Evolutionary conservation across 1,140 invertebrate genomes (phyloP).

Genomic region (Doryteuthis pealeii): DNA sequence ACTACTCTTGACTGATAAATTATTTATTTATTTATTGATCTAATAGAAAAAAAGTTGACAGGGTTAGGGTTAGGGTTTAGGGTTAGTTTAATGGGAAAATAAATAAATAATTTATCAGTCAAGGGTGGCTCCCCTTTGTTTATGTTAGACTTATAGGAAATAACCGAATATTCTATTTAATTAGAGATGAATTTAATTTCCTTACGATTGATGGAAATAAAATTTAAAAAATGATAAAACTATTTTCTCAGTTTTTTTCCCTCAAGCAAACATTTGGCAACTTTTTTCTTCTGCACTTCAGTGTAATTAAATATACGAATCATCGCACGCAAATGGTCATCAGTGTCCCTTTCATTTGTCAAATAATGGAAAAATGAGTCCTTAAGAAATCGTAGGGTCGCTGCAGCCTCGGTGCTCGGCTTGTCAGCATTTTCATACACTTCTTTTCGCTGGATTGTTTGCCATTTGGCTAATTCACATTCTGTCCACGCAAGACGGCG

Average conservation of each 20-base stretch:
- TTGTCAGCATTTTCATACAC: constrained; percentile 37
- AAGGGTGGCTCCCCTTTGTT: too few relatives aligned
- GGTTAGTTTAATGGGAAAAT: too few relatives aligned
- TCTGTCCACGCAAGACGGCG: constrained; percentile 41
- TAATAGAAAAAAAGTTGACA: too few relatives aligned
- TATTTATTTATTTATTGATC: too few relatives aligned
- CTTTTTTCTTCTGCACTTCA: constrained; percentile 44
- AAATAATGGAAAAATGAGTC: constrained; percentile 50
- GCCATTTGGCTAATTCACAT: constrained; percentile 50
- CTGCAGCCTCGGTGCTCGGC: constrained; percentile 49
- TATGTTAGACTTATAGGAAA: too few relatives aligned
- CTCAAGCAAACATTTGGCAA: constrained; percentile 25
- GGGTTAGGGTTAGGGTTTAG: too few relatives aligned
- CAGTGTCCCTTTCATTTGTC: constrained; percentile 38
- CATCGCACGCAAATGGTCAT: constrained; percentile 45
- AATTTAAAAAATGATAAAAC: background rate
- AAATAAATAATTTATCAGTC: background rate
- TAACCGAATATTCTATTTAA: constrained; percentile 6
- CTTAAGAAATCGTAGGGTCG: constrained; percentile 44
- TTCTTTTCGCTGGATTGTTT: constrained; percentile 41
- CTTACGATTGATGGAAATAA: background rate
- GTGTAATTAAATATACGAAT: constrained; percentile 47
- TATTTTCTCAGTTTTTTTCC: constrained; percentile 19
- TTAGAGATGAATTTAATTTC: background rate
- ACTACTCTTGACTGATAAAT: too few relatives aligned